Base-by-base conservation (phyloP, 2,113 vertebrate genomes). In the Eurystomus gularis region DNA sequence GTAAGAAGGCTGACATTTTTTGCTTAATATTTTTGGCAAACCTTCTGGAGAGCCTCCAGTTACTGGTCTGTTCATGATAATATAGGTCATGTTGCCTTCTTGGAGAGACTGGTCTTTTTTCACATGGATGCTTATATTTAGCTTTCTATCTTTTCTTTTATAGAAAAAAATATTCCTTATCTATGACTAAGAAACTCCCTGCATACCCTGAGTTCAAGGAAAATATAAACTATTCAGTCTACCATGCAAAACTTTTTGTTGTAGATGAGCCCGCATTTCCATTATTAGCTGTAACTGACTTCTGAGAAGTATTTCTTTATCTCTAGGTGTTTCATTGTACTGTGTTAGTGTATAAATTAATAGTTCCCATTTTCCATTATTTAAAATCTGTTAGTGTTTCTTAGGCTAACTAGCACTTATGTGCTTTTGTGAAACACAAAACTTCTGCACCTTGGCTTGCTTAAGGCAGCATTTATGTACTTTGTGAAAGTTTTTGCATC, bases 141-240 rank as follows among this genome's bases (percentile, higher is more conserved):
- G 10, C 12, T 82, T 87, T 37, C 28, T 69, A 35, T 0, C 0
- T 68, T 69, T 83, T 52, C 13, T 68, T 61, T 31, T 13, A 37
- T 1, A 82, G 14, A 15, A 54, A 55, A 83, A 80, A 54, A 58
- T 2, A 8, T 33, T 33, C 82, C 42, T 77, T 82, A 54, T 15
- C 16, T 82, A 51, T 46, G 29, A 54, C 6, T 48, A 48, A 48
- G 46, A 48, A 48, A 48, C 33, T 71, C 40, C 13, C 64, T 61
- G 21, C 11, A 42, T 7, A 40, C 5, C 6, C 35, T 57, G 26
- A 85, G 6, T 13, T 42, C 13, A 39, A 71, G 11, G 20, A n/a
- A 85, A 48, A 2, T 7, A 15, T 60, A 61, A 82, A 55, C 6
- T 58, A 13, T 12, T 66, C 0, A 0, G 13, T 70, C 13, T 52